Conservation (phyloP, 2,888 invertebrate species). For the Xanthorhoe spadicearia region DNA sequence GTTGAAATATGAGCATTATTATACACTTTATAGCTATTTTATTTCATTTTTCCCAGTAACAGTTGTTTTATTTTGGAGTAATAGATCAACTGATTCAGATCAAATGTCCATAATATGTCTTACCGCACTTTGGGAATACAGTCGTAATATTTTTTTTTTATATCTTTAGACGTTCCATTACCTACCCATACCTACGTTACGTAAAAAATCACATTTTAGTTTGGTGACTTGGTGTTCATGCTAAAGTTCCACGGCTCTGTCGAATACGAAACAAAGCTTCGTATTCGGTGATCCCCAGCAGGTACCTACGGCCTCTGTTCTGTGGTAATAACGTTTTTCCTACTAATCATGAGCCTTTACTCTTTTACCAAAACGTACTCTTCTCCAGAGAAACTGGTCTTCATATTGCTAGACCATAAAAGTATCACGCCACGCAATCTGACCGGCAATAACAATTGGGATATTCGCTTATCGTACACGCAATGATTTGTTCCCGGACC, state of each 20-base stretch:
- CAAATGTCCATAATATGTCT: too few relatives aligned
- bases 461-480: constrained; percentile 59
- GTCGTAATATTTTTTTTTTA: too few relatives aligned
- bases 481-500: constrained; percentile 64
- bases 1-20: constrained; percentile 64
- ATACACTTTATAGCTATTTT: constrained; percentile 60
- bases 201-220: too few relatives aligned
- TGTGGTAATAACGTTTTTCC: not conserved
- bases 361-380: not conserved
- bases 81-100: constrained; percentile 7
- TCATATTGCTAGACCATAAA: constrained; percentile 7
- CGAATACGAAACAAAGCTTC: too few relatives aligned
- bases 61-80: constrained; percentile 46
- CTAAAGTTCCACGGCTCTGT: too few relatives aligned
- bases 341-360: not conserved
- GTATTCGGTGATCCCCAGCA: too few relatives aligned
- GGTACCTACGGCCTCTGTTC: too few relatives aligned
- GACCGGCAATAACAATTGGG: constrained; percentile 20
- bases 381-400: not conserved
- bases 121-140: too few relatives aligned
- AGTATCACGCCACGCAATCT: constrained; percentile 20
- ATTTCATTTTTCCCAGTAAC: constrained; percentile 53
- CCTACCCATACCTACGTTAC: too few relatives aligned
- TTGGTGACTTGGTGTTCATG: too few relatives aligned
- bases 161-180: too few relatives aligned